A percentile compares a stretch with the other conserved stretches of the same genome.
Evolutionary conservation across 2,888 invertebrate species (phyloP).

Genomic region (Andricus quercusramuli): DNA sequence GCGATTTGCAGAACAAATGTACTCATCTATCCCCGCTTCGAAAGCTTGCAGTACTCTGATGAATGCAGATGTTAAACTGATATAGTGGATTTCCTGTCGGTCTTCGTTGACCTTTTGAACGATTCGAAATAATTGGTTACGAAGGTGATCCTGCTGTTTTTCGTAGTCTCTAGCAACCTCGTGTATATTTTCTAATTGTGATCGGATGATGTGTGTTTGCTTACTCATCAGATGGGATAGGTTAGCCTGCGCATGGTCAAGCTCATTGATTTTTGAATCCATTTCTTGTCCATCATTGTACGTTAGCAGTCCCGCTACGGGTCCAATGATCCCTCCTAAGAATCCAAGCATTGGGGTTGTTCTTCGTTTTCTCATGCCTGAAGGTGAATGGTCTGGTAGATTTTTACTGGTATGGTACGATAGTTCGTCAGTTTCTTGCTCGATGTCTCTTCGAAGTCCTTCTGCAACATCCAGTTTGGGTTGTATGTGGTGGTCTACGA

Average conservation of each 20-base stretch:
- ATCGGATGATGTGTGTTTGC: not conserved
- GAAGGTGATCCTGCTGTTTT: not conserved
- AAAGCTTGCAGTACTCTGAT: not conserved
- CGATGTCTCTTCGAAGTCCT: not conserved
- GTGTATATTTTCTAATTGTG: not conserved
- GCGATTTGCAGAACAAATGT: not conserved
- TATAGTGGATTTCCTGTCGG: too few species aligned
- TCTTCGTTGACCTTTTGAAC: not conserved
- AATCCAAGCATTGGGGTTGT: not conserved
- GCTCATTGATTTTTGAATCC: not conserved
- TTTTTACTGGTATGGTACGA: not conserved
- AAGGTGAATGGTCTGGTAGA: not conserved
- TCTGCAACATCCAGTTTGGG: not conserved
- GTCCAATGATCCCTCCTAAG: not conserved
- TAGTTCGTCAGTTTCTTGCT: not conserved
- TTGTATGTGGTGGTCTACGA: not conserved
- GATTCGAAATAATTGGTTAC: not conserved
- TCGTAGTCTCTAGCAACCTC: not conserved
- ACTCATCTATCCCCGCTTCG: not conserved
- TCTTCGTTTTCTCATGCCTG: not conserved
- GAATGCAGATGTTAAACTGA: rapidly evolving
- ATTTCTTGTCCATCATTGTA: not conserved
- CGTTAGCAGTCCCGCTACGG: not conserved
- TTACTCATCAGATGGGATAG: not conserved
- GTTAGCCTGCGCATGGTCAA: not conserved